These are phyloP conservation scores for Cebus imitator DNA, from an alignment of 2,113 vertebrate genomes.

Conservation along the genomic window DNA sequence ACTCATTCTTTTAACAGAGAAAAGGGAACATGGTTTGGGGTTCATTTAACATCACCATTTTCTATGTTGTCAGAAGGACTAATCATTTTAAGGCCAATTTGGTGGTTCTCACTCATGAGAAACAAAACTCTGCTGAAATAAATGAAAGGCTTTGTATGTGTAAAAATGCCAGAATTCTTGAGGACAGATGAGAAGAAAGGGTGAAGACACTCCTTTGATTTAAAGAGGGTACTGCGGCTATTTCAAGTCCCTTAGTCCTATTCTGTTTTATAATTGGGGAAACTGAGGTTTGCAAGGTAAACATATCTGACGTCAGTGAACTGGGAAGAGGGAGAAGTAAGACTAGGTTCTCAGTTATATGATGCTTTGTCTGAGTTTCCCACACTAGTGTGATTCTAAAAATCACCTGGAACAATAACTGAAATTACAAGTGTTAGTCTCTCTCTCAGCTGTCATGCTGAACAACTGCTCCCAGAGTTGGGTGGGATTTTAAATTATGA, in stretches of 20 bases:
- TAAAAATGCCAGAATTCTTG: neutral
- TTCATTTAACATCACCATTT: slow-evolving; percentile 51
- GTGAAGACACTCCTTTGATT: too few species aligned
- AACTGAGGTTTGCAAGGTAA: neutral
- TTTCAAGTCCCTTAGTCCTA: neutral
- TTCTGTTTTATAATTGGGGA: neutral
- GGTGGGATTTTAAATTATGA: too few species aligned
- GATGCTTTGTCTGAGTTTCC: too few species aligned
- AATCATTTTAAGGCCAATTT: slow-evolving; percentile 30
- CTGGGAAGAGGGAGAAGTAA: neutral
- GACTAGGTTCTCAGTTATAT: neutral
- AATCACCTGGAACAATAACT: too few species aligned
- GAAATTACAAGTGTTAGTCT: neutral
- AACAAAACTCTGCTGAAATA: neutral
- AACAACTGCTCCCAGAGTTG: neutral
- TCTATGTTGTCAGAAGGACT: neutral
- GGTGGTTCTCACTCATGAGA: neutral
- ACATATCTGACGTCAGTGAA: neutral
- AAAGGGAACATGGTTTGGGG: neutral
- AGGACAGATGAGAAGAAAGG: neutral
- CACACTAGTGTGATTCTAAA: neutral
- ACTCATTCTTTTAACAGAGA: slow-evolving; percentile 27
- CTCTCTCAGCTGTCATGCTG: accelerated
- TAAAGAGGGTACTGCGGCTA: neutral
- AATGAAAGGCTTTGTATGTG: neutral